Conservation (phyloP, 2,113 vertebrate species). For the Xiphophorus maculatus region DNA sequence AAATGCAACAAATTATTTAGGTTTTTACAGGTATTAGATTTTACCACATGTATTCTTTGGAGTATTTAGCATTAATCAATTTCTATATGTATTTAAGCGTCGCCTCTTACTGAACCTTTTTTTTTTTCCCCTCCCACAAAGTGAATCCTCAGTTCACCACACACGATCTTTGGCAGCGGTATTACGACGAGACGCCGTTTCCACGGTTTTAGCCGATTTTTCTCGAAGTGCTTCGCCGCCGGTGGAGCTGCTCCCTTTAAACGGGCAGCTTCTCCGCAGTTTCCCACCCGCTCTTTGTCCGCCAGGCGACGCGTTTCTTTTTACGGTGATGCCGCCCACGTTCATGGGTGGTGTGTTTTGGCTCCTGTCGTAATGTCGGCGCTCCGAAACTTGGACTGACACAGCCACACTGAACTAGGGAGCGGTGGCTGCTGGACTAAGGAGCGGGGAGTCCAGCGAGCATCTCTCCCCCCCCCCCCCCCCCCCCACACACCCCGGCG, state of each 20-base stretch:
- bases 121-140: background rate
- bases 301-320: conserved; percentile 45
- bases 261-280: conserved; percentile 43
- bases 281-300: conserved; percentile 60
- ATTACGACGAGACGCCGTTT: conserved; percentile 27
- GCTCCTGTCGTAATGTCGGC: conserved; percentile 43
- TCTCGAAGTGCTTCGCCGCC: conserved; percentile 48
- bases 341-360: conserved; percentile 25
- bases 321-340: conserved; percentile 40
- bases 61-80: too few relatives aligned
- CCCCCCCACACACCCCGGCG: background rate
- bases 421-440: conserved; percentile 12
- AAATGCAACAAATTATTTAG: too few relatives aligned
- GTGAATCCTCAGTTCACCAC: accelerated
- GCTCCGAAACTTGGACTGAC: conserved; percentile 34
- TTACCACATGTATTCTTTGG: too few relatives aligned
- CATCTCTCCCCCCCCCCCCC: too few relatives aligned
- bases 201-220: conserved; percentile 56
- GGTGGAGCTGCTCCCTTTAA: conserved; percentile 46
- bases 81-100: background rate
- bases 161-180: conserved; percentile 35
- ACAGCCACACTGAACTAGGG: conserved; percentile 14
- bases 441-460: background rate
- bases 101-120: background rate
- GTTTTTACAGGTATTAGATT: too few relatives aligned